These are phyloP conservation scores for Apotomis capreana DNA, from an alignment of 2,888 invertebrate species.

Conservation along the genomic window DNA sequence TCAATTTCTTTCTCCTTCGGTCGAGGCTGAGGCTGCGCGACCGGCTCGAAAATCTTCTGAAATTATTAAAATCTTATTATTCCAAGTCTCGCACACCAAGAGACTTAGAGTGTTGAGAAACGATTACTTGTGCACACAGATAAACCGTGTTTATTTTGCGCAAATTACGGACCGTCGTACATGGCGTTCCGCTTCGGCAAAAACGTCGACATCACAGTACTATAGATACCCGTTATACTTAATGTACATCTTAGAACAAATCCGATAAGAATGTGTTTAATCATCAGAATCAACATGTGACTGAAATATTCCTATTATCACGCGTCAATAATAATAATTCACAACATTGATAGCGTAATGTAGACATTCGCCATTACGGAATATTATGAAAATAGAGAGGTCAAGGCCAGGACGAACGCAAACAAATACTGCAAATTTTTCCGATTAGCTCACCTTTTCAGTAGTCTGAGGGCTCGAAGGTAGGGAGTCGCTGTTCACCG, in stretches of 20 bases:
- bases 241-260: slow-evolving; percentile 6
- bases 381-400: slow-evolving; percentile 84
- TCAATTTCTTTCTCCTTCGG: slow-evolving; percentile 68
- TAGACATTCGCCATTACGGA: slow-evolving; percentile 80
- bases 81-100: slow-evolving; percentile 4
- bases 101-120: slow-evolving; percentile 1
- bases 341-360: slow-evolving; percentile 73
- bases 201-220: slow-evolving; percentile 24
- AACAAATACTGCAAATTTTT: slow-evolving; percentile 68
- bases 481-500: slow-evolving; percentile 75
- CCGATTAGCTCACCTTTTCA: slow-evolving; percentile 72
- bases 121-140: slow-evolving; percentile 25
- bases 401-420: slow-evolving; percentile 82
- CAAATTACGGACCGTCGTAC: slow-evolving; percentile 26
- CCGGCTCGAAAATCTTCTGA: slow-evolving; percentile 77
- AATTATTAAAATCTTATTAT: slow-evolving; percentile 49
- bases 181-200: slow-evolving; percentile 36
- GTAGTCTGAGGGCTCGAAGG: slow-evolving; percentile 82
- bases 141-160: slow-evolving; percentile 34
- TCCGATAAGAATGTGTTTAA: slow-evolving; percentile 29
- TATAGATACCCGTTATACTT: slow-evolving; percentile 35
- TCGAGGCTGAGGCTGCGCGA: slow-evolving; percentile 76
- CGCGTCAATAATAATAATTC: slow-evolving; percentile 66
- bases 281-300: slow-evolving; percentile 33
- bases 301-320: slow-evolving; percentile 67